Evolutionary conservation across 2,888 invertebrate genomes (phyloP), one percentile per base, ranked within the genome.

Genomic region (Minunthozetes semirufus): DNA sequence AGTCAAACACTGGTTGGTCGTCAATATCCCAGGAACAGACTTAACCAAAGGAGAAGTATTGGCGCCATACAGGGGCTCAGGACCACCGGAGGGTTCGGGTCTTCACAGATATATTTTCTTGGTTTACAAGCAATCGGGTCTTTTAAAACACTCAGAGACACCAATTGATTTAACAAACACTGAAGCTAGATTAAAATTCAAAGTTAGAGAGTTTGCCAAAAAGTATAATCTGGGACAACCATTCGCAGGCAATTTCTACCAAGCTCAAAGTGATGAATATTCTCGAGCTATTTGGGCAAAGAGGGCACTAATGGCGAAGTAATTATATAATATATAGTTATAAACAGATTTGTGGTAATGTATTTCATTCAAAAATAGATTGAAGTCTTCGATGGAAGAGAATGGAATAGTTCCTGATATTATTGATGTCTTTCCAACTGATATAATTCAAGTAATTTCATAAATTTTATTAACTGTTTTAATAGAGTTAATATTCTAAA

Each of bases 351-450:
- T n/a, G n/a, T n/a, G n/a, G n/a, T n/a, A n/a, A 48, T 59, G 11
- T 59, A 19, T 59, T 59, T 59, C n/a, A 17, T 6, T 48, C n/a
- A 48, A 48, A 48, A 17, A 48, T 3, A 13, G 48, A 17, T 6
- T 48, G 13, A 3, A 48, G 48, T 48, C 48, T 8, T 17, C 48
- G 0, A 85, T 89, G 82, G 85, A 87, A 78, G 82, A 84, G 38
- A 85, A 90, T 79, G 85, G 85, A 70, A 86, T 92, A 76, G 88
- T 92, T 19, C 89, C 92, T 0, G 92, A 92, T 81, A 90, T 92
- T 0, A 85, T 92, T 77, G 82, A 87, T 13, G 86, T 83, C 27
- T 87, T 87, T 0, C 92, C 92, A 0, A 79, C 83, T 2, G 84
- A 85, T 22, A 80, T 13, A 6, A 59, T 59, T 27, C 13, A 59